Percentiles rank a stretch among this genome's conserved stretches.
These are phyloP conservation scores for Apogon hyalosoma DNA, from an alignment of 2,797 vertebrate species.

Conservation along the genomic window DNA sequence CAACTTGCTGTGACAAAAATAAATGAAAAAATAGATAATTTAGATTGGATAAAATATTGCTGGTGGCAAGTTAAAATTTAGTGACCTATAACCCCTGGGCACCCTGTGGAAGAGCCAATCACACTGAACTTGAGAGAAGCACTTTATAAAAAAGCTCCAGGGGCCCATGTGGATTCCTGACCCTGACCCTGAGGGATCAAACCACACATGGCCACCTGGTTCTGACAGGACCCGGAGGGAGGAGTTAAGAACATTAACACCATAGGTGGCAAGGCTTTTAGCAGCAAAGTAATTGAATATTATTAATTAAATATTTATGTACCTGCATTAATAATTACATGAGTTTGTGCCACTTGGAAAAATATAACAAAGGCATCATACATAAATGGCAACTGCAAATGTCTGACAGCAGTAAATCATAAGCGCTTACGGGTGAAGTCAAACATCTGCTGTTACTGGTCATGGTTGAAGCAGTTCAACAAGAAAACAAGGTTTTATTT, in stretches of 20 bases:
- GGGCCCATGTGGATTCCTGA: slow-evolving; percentile 20
- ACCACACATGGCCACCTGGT: slow-evolving; percentile 51
- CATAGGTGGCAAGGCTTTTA: slow-evolving; percentile 16
- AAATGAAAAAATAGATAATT: no score
- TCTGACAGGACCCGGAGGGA: slow-evolving; percentile 33
- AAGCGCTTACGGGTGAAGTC: slow-evolving; percentile 12
- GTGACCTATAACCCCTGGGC: no score
- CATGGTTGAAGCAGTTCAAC: slow-evolving; percentile 8
- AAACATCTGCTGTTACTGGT: slow-evolving; percentile 35
- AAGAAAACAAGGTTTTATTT: not conserved
- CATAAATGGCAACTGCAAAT: not conserved
- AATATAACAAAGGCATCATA: not conserved
- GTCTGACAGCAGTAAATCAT: slow-evolving; percentile 22
- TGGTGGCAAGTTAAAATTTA: no score
- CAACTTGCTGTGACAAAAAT: no score
- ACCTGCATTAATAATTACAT: not conserved
- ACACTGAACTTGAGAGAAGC: slow-evolving; percentile 30
- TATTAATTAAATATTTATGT: slow-evolving; percentile 24
- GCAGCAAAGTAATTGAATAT: not conserved
- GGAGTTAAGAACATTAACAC: slow-evolving; percentile 35
- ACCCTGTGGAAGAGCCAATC: slow-evolving; percentile 33
- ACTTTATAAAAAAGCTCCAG: slow-evolving; percentile 25
- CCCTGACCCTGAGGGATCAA: slow-evolving; percentile 8
- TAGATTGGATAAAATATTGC: no score
- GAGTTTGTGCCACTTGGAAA: not conserved